Evolutionary conservation across 2,113 vertebrate genomes (phyloP), one percentile per base, ranked within the genome.

Genomic region (Perognathus longimembris): DNA sequence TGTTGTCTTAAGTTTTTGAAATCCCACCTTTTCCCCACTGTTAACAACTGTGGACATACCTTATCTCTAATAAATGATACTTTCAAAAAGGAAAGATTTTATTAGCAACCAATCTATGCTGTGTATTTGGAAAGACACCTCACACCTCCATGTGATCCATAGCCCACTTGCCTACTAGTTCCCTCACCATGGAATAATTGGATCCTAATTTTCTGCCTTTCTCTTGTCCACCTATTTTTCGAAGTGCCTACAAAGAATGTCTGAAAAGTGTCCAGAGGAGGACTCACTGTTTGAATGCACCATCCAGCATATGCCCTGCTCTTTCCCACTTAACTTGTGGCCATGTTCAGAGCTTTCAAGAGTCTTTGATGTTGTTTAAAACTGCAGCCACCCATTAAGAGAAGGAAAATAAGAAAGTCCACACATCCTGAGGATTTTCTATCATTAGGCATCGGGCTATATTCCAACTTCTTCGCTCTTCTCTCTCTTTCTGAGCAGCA

Each of bases 101-200:
- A 66, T 78, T 22, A 81, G 20, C 22, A 17, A 20, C 22, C 54
- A 57, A 40, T 4, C 6, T 38, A 6, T 61, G 20, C 2, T 67
- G 11, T 54, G 7, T 54, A 54, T 54, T 54, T 54, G 0, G 17
- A 18, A 54, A 17, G 50, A 54, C 4, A 54, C 69, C 14, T 0
- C 7, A 24, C 1, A 36, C 11, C 42, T 64, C n/a, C 5, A 28
- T 26, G 18, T 6, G 4, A 24, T 38, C 28, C 67, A 14, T 50
- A 5, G 28, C 6, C 4, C 34, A 8, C 4, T 0, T 64, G 8
- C 61, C 36, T 40, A 1, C 2, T 21, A 6, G 28, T 12, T 80
- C 17, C 45, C 85, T 85, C 30, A 34, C 7, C 10, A 4, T 50
- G 17, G 20, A 71, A 36, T 83, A 71, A 36, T 11, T 34, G 32